These are phyloP conservation scores for Tachystola acroxantha DNA, from an alignment of 2,888 invertebrate genomes.

Conservation along the genomic window DNA sequence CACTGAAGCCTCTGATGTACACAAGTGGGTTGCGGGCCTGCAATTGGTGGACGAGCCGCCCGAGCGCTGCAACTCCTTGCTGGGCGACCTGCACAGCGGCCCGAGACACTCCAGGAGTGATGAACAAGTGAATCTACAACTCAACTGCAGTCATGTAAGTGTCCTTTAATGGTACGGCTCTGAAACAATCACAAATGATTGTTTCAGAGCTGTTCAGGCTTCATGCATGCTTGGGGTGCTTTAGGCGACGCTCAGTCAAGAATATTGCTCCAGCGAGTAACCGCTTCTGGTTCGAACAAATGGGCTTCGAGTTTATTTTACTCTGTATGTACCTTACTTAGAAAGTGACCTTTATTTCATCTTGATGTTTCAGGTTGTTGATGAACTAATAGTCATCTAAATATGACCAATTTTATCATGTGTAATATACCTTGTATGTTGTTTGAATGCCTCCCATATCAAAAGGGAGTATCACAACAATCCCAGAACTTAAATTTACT, in stretches of 20 bases:
- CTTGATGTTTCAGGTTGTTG: no score
- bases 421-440: no score
- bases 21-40: constrained; percentile 29
- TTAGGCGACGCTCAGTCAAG: no score
- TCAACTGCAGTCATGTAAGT: constrained; percentile 43
- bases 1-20: constrained; percentile 19
- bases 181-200: neutral
- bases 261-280: neutral
- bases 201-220: neutral
- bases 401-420: no score
- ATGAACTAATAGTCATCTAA: no score
- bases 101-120: constrained; percentile 15
- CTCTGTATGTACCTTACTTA: no score
- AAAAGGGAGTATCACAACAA: no score
- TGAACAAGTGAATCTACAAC: constrained; percentile 9
- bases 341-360: no score
- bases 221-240: no score
- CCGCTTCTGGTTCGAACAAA: neutral
- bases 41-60: constrained; percentile 13
- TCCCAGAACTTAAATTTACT: no score
- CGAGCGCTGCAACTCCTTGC: constrained; percentile 7
- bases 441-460: no score
- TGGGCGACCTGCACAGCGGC: constrained; percentile 10
- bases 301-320: no score
- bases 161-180: constrained; percentile 6